A percentile compares a stretch with the other conserved stretches of the same genome.
Evolutionary conservation across 2,888 invertebrate species (phyloP).

Genomic region (Petrolisthes manimaculis): DNA sequence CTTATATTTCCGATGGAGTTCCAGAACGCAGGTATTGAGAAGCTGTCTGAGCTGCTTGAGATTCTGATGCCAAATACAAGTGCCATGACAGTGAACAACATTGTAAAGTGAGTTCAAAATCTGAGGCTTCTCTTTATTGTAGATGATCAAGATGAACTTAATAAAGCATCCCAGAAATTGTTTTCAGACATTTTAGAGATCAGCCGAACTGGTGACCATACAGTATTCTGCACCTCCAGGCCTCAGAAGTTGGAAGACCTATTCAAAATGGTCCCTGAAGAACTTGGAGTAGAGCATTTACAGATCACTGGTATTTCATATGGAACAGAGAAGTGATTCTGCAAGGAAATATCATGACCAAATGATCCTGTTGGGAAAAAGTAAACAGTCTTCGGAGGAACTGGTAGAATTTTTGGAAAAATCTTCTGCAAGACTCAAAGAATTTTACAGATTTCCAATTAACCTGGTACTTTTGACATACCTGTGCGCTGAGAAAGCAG

Average conservation of each 20-base stretch:
- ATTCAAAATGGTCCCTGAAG: neutral
- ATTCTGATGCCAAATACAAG: constrained; percentile 2
- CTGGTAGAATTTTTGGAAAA: neutral
- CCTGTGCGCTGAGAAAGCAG: neutral
- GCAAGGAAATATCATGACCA: neutral
- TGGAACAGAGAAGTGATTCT: neutral
- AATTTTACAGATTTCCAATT: constrained; percentile 12
- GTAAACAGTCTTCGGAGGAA: neutral
- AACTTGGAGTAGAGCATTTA: neutral
- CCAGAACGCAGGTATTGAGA: neutral
- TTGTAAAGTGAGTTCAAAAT: neutral
- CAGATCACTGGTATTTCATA: neutral
- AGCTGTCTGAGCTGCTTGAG: neutral
- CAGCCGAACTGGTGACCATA: neutral
- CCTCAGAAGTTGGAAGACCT: neutral
- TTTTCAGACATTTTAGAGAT: neutral
- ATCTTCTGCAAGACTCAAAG: neutral
- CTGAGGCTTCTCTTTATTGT: neutral
- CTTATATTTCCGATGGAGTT: neutral
- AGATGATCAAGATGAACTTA: neutral
- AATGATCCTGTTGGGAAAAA: neutral
- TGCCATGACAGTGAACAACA: neutral
- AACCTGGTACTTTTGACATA: constrained; percentile 11
- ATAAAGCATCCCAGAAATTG: neutral
- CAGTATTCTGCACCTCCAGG: neutral